phyloP scores from a whole-genome alignment of 2,797 vertebrate genomes.

The Silurus aristotelis region DNA sequence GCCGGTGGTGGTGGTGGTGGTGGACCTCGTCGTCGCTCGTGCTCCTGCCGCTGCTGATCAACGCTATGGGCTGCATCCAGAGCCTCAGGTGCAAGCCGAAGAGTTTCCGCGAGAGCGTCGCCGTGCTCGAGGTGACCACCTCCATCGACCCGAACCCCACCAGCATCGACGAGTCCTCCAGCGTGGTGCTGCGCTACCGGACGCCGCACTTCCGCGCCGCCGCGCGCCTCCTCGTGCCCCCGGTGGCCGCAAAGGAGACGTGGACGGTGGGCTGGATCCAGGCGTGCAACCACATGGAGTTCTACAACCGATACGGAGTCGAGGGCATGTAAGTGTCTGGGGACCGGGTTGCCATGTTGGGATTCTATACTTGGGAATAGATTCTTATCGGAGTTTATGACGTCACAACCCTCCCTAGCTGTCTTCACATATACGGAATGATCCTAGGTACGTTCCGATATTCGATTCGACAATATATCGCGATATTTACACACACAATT shows the following conservation, averaged over 20 bases:
- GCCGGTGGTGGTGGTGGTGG: not conserved
- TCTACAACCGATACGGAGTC: slow-evolving; percentile 93
- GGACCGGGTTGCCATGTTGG: not conserved
- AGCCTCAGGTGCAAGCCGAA: slow-evolving; percentile 96
- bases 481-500: not conserved
- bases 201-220: slow-evolving; percentile 95
- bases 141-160: slow-evolving; percentile 93
- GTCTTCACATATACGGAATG: not conserved
- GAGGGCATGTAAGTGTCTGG: slow-evolving; percentile 91
- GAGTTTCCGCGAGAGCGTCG: slow-evolving; percentile 92
- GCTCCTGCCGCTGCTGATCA: slow-evolving; percentile 72
- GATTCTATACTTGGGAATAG: not conserved
- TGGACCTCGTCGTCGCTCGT: slow-evolving; percentile 60
- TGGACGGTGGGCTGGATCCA: slow-evolving; percentile 99
- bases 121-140: slow-evolving; percentile 89
- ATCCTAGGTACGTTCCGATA: not conserved
- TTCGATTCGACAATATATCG: not conserved
- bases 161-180: slow-evolving; percentile 97
- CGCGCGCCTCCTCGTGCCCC: slow-evolving; percentile 89
- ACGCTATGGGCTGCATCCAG: slow-evolving; percentile 98
- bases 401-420: not conserved
- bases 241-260: slow-evolving; percentile 87
- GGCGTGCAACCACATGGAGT: slow-evolving; percentile 98
- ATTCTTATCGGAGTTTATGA: not conserved
- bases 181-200: slow-evolving; percentile 93